Evolutionary conservation across 2,113 vertebrate species (phyloP).

Genomic region (Carassius auratus): DNA sequence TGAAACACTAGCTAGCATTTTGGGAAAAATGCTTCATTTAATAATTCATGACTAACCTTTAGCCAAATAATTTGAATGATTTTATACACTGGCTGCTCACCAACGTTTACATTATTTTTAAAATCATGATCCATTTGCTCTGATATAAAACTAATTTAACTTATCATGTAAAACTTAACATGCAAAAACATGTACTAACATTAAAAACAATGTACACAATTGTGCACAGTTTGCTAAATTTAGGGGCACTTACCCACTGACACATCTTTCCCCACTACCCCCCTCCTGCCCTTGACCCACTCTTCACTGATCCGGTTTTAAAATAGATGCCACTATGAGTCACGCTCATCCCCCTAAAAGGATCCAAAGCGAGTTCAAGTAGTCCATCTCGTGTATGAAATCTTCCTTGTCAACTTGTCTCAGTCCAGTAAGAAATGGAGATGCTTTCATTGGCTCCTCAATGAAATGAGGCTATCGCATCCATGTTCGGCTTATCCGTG

Average conservation of each 20-base stretch:
- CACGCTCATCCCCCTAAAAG: not conserved
- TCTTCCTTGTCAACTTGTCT: slow-evolving; percentile 46
- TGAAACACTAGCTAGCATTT: too few species aligned
- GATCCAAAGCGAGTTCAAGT: slow-evolving; percentile 47
- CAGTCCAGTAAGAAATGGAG: slow-evolving; percentile 22
- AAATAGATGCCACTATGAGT: slow-evolving; percentile 33
- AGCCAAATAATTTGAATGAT: not conserved
- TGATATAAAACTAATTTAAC: not conserved
- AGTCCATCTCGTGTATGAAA: slow-evolving; percentile 42
- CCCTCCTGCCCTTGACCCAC: slow-evolving; percentile 21
- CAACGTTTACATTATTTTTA: not conserved
- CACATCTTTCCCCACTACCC: slow-evolving; percentile 4
- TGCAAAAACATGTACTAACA: not conserved
- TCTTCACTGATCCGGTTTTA: not conserved
- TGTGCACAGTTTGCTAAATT: not conserved
- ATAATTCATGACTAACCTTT: not conserved
- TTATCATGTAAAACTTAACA: not conserved
- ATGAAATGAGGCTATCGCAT: slow-evolving; percentile 36
- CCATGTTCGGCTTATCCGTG: not conserved
- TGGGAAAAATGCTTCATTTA: not conserved
- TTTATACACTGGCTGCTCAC: not conserved
- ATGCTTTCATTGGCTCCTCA: not conserved
- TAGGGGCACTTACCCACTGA: slow-evolving; percentile 3
- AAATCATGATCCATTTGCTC: not conserved
- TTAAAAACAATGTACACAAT: too few species aligned